Conservation (phyloP, 2,888 invertebrate genomes). For the Druceiella hillmani region DNA sequence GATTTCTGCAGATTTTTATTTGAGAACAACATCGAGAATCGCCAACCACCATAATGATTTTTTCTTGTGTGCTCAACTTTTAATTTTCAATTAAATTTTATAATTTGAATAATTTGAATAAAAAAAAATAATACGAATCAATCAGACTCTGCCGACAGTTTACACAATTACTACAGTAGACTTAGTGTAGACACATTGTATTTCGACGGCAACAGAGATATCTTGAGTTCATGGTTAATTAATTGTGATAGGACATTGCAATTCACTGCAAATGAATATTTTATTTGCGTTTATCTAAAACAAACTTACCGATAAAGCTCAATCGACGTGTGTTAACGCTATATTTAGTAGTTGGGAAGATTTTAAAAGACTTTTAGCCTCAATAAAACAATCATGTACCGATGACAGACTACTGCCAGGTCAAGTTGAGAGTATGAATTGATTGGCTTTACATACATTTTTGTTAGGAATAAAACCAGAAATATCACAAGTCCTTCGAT, state of each 20-base stretch:
- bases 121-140: too few species aligned
- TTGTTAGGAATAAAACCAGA: slow-evolving; percentile 3
- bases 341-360: slow-evolving; percentile 5
- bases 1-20: too few species aligned
- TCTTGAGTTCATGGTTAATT: slow-evolving; percentile 2
- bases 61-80: too few species aligned
- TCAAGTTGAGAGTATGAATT: slow-evolving; percentile 4
- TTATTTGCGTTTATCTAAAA: slow-evolving; percentile 5
- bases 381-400: slow-evolving; percentile 4
- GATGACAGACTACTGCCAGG: not conserved
- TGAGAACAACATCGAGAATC: too few species aligned
- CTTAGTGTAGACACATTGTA: slow-evolving; percentile 1
- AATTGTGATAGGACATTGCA: slow-evolving; percentile 5
- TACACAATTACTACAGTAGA: too few species aligned
- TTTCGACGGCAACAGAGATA: slow-evolving; percentile 3
- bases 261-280: slow-evolving; percentile 3
- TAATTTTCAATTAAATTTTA: too few species aligned
- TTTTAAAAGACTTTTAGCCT: slow-evolving; percentile 3
- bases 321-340: slow-evolving; percentile 5
- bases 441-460: slow-evolving; percentile 1
- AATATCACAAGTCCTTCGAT: slow-evolving; percentile 5
- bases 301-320: slow-evolving; percentile 2
- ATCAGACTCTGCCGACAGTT: too few species aligned
- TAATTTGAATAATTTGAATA: too few species aligned
- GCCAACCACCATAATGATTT: too few species aligned